Conservation (phyloP, 2,888 invertebrate species). For the Drosophila neotestacea region DNA sequence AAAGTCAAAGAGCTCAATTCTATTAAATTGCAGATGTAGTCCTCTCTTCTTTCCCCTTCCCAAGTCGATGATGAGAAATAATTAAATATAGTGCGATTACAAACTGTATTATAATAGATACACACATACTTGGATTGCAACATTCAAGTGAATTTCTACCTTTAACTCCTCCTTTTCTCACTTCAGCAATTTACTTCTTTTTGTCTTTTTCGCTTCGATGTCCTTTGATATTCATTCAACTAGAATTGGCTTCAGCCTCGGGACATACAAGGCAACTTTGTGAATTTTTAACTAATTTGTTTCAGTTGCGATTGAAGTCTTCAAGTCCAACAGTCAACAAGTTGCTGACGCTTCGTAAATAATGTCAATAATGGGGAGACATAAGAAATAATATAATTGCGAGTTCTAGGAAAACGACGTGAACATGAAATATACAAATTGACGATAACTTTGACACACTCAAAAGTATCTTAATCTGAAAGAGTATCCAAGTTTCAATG, state of each 20-base stretch:
- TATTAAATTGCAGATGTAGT: constrained; percentile 53
- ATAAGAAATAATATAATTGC: constrained; percentile 34
- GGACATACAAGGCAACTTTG: constrained; percentile 58
- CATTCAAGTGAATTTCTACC: neutral
- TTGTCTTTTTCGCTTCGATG: constrained; percentile 28
- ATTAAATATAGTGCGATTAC: constrained; percentile 42
- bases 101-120: constrained; percentile 29
- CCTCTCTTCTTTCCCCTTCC: too few relatives aligned
- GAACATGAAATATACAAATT: constrained; percentile 31
- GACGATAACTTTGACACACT: constrained; percentile 2
- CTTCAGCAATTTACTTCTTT: constrained; percentile 21
- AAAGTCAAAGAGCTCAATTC: constrained; percentile 54
- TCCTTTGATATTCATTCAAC: constrained; percentile 67
- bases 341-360: constrained; percentile 54
- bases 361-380: constrained; percentile 59
- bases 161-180: neutral
- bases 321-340: constrained; percentile 7
- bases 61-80: constrained; percentile 22
- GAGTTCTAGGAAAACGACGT: constrained; percentile 63
- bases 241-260: constrained; percentile 46
- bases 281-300: constrained; percentile 64
- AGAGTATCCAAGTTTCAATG: constrained; percentile 9
- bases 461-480: neutral
- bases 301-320: constrained; percentile 41
- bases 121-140: neutral